Conservation (phyloP, 1,140 invertebrate species). For the Zaprionus davidi region DNA sequence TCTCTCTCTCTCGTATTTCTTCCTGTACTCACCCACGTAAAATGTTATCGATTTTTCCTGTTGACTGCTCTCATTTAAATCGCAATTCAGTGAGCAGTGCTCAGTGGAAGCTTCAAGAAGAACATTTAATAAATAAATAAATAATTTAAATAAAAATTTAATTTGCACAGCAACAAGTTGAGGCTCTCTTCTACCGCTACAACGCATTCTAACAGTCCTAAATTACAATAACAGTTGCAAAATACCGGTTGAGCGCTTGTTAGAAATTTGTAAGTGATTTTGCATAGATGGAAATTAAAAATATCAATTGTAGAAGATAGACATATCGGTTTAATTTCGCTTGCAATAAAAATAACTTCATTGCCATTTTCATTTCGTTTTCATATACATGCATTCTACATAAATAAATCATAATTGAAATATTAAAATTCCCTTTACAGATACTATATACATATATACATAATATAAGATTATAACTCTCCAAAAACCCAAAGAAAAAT, state of each 20-base stretch:
- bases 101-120: slow-evolving; percentile 37
- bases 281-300: too few species aligned
- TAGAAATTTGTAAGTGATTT: slow-evolving; percentile 37
- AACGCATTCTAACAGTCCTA: slow-evolving; percentile 1
- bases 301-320: neutral
- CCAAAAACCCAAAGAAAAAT: slow-evolving; percentile 35
- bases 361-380: slow-evolving; percentile 38
- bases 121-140: slow-evolving; percentile 9
- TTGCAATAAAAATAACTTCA: slow-evolving; percentile 9
- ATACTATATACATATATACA: slow-evolving; percentile 53
- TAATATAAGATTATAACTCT: slow-evolving; percentile 45
- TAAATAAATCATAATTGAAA: slow-evolving; percentile 55
- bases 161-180: slow-evolving; percentile 20
- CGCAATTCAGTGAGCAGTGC: slow-evolving; percentile 23
- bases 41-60: slow-evolving; percentile 71
- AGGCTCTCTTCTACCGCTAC: slow-evolving; percentile 15
- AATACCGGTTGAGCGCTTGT: slow-evolving; percentile 32
- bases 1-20: slow-evolving; percentile 17
- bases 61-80: slow-evolving; percentile 44
- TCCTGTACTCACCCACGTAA: slow-evolving; percentile 35
- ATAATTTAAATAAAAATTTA: slow-evolving; percentile 13
- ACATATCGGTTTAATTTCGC: slow-evolving; percentile 17
- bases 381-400: slow-evolving; percentile 40
- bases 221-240: slow-evolving; percentile 21
- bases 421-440: slow-evolving; percentile 75